Evolutionary conservation across 1,140 invertebrate species (phyloP).

Genomic region (Euwallacea fornicatus): DNA sequence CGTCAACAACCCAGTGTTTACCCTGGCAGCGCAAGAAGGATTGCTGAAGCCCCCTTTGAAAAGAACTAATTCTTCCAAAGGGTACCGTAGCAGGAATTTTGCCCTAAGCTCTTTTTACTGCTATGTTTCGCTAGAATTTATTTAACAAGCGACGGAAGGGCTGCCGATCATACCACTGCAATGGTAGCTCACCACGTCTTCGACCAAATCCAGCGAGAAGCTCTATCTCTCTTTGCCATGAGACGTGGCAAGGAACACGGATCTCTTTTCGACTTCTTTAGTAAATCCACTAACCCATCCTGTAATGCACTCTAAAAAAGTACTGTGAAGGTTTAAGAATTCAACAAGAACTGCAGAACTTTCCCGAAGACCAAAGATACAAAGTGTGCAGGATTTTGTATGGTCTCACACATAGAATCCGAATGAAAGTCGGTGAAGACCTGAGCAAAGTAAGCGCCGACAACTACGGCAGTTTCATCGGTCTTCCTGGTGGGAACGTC

Average conservation of each 20-base stretch:
- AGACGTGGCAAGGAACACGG: slow-evolving; percentile 62
- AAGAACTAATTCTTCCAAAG: slow-evolving; percentile 52
- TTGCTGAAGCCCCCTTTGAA: slow-evolving; percentile 59
- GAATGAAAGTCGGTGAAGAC: slow-evolving; percentile 64
- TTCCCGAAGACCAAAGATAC: slow-evolving; percentile 67
- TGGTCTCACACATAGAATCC: slow-evolving; percentile 62
- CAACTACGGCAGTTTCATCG: slow-evolving; percentile 66
- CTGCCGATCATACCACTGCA: slow-evolving; percentile 62
- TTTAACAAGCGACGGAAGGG: slow-evolving; percentile 67
- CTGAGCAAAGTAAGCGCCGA: slow-evolving; percentile 65
- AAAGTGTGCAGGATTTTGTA: slow-evolving; percentile 68
- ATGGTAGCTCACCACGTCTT: slow-evolving; percentile 66
- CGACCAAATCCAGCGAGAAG: slow-evolving; percentile 65
- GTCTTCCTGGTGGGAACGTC: slow-evolving; percentile 67
- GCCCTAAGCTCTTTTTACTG: neutral
- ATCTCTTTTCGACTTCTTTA: slow-evolving; percentile 64
- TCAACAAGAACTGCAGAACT: slow-evolving; percentile 66
- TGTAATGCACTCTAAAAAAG: neutral
- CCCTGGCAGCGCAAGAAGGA: slow-evolving; percentile 66
- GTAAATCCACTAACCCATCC: slow-evolving; percentile 36
- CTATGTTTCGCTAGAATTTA: slow-evolving; percentile 54
- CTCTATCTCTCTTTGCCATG: slow-evolving; percentile 61
- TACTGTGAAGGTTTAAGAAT: slow-evolving; percentile 57
- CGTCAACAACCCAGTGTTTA: slow-evolving; percentile 66
- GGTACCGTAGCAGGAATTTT: slow-evolving; percentile 3